Evolutionary conservation across 2,113 vertebrate genomes (phyloP).

Genomic region (Sinosuthora webbiana): DNA sequence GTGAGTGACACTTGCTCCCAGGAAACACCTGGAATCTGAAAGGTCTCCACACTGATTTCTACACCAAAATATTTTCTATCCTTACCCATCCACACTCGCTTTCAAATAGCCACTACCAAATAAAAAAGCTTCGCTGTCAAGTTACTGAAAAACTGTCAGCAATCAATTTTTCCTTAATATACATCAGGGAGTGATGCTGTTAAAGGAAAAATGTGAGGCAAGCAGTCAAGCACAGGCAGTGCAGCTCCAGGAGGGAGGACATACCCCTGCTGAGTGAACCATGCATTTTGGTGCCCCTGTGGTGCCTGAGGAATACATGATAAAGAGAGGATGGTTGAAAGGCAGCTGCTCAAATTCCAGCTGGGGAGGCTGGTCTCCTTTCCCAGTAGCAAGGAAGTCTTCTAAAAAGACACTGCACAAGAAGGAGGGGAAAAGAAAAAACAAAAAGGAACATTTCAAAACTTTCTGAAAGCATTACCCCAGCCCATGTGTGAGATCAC

Average conservation of each 20-base stretch:
- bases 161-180: not conserved
- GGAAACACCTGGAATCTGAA: not conserved
- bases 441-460: not conserved
- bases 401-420: slow-evolving; percentile 85
- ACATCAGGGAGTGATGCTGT: not conserved
- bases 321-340: slow-evolving; percentile 91
- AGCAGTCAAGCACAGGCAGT: not conserved
- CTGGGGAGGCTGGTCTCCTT: slow-evolving; percentile 85
- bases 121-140: not conserved
- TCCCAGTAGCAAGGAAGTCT: slow-evolving; percentile 84
- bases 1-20: not conserved
- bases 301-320: slow-evolving; percentile 96
- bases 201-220: not conserved
- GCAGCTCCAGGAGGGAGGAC: slow-evolving; percentile 23
- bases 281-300: slow-evolving; percentile 97
- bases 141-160: not conserved
- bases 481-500: not conserved
- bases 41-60: not conserved
- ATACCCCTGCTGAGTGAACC: slow-evolving; percentile 96
- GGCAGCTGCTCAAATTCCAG: slow-evolving; percentile 97
- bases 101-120: not conserved
- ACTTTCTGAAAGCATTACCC: not conserved
- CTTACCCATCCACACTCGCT: not conserved
- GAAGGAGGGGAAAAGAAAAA: no score
- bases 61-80: not conserved